phyloP scores from a whole-genome alignment of 2,113 vertebrate genomes.

The Epinephelus moara region DNA sequence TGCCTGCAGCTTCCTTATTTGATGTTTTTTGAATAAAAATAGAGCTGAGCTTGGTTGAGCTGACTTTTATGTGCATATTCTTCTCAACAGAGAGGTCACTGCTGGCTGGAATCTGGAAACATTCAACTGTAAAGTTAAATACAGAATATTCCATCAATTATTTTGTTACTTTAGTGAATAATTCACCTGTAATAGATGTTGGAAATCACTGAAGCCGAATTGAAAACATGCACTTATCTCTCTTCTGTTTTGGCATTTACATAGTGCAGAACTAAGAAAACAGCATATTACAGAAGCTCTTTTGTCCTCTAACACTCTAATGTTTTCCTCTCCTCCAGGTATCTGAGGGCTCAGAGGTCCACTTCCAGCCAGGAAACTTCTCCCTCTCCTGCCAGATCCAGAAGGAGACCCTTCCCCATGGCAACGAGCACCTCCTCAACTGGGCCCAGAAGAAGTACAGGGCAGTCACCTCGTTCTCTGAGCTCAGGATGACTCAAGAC shows the following conservation, averaged over 20 bases:
- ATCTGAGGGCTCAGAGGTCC: slow-evolving; percentile 88
- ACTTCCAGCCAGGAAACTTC: slow-evolving; percentile 88
- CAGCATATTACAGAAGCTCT: slow-evolving; percentile 7
- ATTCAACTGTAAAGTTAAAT: neutral
- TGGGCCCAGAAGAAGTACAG: slow-evolving; percentile 92
- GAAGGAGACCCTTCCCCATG: slow-evolving; percentile 87
- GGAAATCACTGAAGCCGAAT: neutral
- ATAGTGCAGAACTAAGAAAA: slow-evolving; percentile 8
- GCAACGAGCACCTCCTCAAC: slow-evolving; percentile 91
- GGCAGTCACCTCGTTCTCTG: slow-evolving; percentile 97
- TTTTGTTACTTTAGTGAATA: neutral
- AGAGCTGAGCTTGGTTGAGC: neutral
- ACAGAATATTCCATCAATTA: neutral
- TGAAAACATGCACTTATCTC: neutral
- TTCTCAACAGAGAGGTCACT: slow-evolving; percentile 15
- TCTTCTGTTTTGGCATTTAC: neutral
- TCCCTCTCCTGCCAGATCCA: slow-evolving; percentile 85
- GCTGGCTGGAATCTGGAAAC: slow-evolving; percentile 27
- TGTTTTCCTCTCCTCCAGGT: slow-evolving; percentile 85
- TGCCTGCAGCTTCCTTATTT: neutral
- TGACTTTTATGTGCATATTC: slow-evolving; percentile 45
- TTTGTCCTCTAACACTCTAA: slow-evolving; percentile 46
- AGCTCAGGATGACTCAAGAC: slow-evolving; percentile 92
- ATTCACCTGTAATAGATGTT: neutral
- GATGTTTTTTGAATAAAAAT: too few species aligned